Conservation (phyloP, 2,797 vertebrate genomes). For the Gephyroberyx darwinii region DNA sequence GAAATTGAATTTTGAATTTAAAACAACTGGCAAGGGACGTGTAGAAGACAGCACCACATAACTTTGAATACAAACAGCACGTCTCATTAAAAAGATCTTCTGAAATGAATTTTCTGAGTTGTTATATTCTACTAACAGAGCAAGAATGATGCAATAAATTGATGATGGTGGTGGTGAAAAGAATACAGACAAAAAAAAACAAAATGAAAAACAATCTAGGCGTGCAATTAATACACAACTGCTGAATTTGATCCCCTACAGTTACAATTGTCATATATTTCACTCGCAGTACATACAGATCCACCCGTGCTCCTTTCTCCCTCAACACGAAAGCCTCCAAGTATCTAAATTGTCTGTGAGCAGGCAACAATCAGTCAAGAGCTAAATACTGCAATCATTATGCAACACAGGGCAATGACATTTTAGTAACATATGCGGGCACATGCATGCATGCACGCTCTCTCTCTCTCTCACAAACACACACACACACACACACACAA, state of each 20-base stretch:
- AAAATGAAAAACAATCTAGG: background rate
- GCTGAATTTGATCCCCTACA: background rate
- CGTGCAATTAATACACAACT: background rate
- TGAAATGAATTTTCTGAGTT: background rate
- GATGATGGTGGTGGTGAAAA: background rate
- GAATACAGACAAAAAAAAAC: background rate
- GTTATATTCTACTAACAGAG: conserved; percentile 14
- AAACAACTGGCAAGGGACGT: conserved; percentile 19
- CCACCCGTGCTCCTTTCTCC: conserved; percentile 9
- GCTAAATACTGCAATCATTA: conserved; percentile 69
- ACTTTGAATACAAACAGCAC: conserved; percentile 21
- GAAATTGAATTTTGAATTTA: conserved; percentile 24
- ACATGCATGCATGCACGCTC: background rate
- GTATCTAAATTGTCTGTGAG: conserved; percentile 36
- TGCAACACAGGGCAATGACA: conserved; percentile 65
- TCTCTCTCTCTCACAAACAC: background rate
- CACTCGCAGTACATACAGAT: conserved; percentile 13
- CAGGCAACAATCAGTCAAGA: conserved; percentile 51
- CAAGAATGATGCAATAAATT: conserved; percentile 9
- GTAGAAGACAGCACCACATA: conserved; percentile 5
- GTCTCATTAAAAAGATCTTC: conserved; percentile 35
- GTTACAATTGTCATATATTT: conserved; percentile 13
- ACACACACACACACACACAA: conserved; percentile 31
- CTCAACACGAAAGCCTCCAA: conserved; percentile 10
- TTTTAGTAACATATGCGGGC: conserved; percentile 52